These are phyloP conservation scores for Matsumyia berberina DNA, from an alignment of 2,888 invertebrate species.

Conservation along the genomic window DNA sequence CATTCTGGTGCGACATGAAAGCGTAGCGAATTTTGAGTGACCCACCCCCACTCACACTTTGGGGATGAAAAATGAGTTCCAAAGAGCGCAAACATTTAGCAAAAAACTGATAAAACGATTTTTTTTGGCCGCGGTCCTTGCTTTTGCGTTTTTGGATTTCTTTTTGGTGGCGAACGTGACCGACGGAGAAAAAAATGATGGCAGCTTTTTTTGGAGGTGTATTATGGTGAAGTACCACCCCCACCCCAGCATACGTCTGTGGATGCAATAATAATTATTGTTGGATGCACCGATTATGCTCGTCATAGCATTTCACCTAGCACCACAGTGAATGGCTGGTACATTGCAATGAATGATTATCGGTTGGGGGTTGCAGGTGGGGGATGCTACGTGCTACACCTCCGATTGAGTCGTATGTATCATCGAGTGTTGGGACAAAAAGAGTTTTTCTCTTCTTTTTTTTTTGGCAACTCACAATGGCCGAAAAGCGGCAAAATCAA, in stretches of 20 bases:
- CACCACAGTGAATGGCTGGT: constrained; percentile 58
- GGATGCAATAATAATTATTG: constrained; percentile 77
- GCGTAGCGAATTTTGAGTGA: constrained; percentile 50
- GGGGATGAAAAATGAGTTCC: constrained; percentile 70
- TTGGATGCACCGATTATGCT: constrained; percentile 76
- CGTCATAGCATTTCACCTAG: constrained; percentile 75
- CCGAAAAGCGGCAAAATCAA: constrained; percentile 75
- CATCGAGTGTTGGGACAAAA: constrained; percentile 46
- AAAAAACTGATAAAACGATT: constrained; percentile 74
- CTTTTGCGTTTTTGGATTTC: constrained; percentile 44
- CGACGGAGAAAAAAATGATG: constrained; percentile 55
- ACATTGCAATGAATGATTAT: constrained; percentile 75
- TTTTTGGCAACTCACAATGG: constrained; percentile 57
- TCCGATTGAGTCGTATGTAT: constrained; percentile 6
- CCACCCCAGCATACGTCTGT: constrained; percentile 68
- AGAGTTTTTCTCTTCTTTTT: constrained; percentile 30
- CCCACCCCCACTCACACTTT: constrained; percentile 14
- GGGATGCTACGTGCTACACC: not conserved
- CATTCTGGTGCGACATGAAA: constrained; percentile 69
- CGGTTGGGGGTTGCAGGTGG: constrained; percentile 18
- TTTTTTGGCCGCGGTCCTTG: constrained; percentile 17
- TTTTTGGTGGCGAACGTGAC: constrained; percentile 28
- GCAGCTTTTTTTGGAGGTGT: constrained; percentile 61
- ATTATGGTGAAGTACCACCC: constrained; percentile 65
- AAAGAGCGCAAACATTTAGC: constrained; percentile 74